These are phyloP conservation scores for Nanorana parkeri DNA, from an alignment of 2,113 vertebrate species.

Conservation along the genomic window DNA sequence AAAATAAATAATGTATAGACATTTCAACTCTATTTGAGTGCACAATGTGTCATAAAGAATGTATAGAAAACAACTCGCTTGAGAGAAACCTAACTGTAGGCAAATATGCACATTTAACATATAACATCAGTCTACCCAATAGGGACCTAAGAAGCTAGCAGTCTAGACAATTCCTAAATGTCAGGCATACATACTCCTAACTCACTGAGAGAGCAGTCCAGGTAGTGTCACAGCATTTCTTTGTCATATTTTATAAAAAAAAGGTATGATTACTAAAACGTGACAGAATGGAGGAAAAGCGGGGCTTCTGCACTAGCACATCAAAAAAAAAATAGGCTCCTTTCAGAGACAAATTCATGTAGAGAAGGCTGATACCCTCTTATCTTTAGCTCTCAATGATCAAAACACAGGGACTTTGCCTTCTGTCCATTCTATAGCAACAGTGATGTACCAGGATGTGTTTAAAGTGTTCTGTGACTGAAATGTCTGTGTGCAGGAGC, in stretches of 20 bases:
- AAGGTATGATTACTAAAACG: neutral
- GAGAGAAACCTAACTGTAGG: no score
- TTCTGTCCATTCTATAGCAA: conserved; percentile 19
- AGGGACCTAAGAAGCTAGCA: no score
- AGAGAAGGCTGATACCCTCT: conserved; percentile 3
- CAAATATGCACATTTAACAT: no score
- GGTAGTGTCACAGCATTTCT: neutral
- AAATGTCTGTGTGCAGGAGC: conserved; percentile 10
- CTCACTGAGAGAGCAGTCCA: no score
- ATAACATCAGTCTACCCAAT: no score
- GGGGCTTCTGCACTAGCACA: neutral
- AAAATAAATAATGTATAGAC: no score
- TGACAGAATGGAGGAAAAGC: neutral
- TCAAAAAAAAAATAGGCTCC: neutral
- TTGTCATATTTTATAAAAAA: neutral
- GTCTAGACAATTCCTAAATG: no score
- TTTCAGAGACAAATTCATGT: conserved; percentile 16
- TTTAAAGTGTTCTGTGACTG: conserved; percentile 15
- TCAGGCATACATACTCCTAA: no score
- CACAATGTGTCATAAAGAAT: no score
- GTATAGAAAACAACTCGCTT: no score
- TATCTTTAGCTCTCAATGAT: conserved; percentile 35
- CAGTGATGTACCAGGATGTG: conserved; percentile 3
- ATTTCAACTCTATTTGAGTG: no score
- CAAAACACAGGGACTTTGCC: conserved; percentile 6